phyloP scores from a whole-genome alignment of 2,113 vertebrate species.

The Eubucco bourcierii region DNA sequence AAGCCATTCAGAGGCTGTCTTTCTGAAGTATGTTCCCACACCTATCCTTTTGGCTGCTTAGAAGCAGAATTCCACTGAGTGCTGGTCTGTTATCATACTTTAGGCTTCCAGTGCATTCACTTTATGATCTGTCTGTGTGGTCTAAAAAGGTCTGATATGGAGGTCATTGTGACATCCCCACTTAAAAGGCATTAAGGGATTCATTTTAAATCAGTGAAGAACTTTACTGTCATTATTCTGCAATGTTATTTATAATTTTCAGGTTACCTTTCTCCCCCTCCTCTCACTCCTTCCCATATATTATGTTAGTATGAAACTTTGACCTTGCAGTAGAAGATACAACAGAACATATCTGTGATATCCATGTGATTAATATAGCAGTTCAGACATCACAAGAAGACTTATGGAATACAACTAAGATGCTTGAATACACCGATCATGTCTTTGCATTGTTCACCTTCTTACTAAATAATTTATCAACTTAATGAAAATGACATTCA shows the following conservation, averaged over 20 bases:
- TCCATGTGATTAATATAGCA: slow-evolving; percentile 75
- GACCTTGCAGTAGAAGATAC: slow-evolving; percentile 68
- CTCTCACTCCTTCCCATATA: not conserved
- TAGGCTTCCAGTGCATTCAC: not conserved
- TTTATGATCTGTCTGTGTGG: not conserved
- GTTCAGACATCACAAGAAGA: slow-evolving; percentile 44
- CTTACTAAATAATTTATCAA: slow-evolving; percentile 82
- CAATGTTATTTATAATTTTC: slow-evolving; percentile 67
- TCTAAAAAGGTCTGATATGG: slow-evolving; percentile 10
- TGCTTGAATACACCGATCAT: slow-evolving; percentile 65
- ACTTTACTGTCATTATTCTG: slow-evolving; percentile 53
- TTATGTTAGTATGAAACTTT: slow-evolving; percentile 65
- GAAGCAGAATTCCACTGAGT: not conserved
- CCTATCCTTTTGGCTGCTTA: not conserved
- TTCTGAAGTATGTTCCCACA: too few relatives aligned
- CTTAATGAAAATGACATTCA: slow-evolving; percentile 83
- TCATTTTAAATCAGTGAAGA: slow-evolving; percentile 25
- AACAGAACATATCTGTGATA: slow-evolving; percentile 62
- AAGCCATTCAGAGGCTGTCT: not conserved
- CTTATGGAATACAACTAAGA: slow-evolving; percentile 70
- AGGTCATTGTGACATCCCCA: slow-evolving; percentile 39
- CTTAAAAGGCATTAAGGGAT: not conserved
- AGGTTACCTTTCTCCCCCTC: not conserved
- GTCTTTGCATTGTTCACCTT: slow-evolving; percentile 66
- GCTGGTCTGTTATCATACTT: not conserved